Conservation (phyloP, 2,113 vertebrate species). For the Psephotus haematonotus region DNA sequence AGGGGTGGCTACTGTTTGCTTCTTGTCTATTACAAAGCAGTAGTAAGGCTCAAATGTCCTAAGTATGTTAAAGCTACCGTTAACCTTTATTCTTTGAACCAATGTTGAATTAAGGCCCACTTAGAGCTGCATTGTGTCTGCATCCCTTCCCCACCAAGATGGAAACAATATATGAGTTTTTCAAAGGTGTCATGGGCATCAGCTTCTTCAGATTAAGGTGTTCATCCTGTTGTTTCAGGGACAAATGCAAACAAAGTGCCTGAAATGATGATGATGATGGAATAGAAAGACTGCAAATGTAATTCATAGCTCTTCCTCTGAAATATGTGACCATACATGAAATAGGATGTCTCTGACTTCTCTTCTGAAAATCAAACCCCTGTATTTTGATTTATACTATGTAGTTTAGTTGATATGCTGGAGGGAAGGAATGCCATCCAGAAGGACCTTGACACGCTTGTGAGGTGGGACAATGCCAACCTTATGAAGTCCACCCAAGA, state of each 20-base stretch:
- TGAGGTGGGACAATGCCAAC: not conserved
- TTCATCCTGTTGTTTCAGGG: not conserved
- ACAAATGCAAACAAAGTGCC: not conserved
- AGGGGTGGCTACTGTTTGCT: not conserved
- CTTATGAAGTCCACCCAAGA: not conserved
- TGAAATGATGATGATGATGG: rapidly evolving
- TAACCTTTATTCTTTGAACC: not conserved
- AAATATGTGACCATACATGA: not conserved
- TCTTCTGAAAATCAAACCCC: not conserved
- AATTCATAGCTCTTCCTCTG: not conserved
- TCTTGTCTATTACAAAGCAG: not conserved
- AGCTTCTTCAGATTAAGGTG: not conserved
- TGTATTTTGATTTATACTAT: not conserved
- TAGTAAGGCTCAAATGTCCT: not conserved
- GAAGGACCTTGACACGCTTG: not conserved
- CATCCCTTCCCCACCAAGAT: not conserved
- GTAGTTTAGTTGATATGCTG: not conserved
- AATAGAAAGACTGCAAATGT: not conserved
- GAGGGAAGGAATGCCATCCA: not conserved
- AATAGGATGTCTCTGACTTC: not conserved
- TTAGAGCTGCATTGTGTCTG: not conserved
- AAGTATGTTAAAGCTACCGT: not conserved
- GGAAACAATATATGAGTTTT: not conserved
- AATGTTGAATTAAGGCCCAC: not conserved
- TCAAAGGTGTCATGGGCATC: not conserved